Conservation (phyloP, 1,140 invertebrate species). For the Ceratosolen fusciceps region DNA sequence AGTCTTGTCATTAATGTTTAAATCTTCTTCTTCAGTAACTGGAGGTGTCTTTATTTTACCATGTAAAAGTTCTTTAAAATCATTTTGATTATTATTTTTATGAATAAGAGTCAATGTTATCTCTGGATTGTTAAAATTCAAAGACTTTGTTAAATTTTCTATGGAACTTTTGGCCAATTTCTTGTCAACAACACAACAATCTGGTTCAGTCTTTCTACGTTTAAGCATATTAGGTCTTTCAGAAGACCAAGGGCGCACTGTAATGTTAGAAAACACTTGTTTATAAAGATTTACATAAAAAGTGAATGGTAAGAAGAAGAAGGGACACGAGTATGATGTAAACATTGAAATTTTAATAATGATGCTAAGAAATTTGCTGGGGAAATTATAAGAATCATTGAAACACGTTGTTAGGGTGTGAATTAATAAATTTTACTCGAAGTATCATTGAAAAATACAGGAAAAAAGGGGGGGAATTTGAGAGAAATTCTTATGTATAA, state of each 20-base stretch:
- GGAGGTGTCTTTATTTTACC: conserved; percentile 17
- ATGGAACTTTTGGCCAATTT: conserved; percentile 16
- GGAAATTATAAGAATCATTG: not conserved
- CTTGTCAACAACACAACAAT: conserved; percentile 28
- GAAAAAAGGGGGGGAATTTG: not conserved
- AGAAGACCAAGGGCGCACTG: conserved; percentile 35
- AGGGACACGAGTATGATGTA: not conserved
- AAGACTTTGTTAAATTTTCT: conserved; percentile 47
- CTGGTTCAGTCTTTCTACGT: conserved; percentile 38
- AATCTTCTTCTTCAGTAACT: not conserved
- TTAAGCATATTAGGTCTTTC: conserved; percentile 45
- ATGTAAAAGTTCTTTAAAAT: conserved; percentile 22
- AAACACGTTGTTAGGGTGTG: not conserved
- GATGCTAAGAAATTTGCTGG: not conserved
- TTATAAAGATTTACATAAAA: not conserved
- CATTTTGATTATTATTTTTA: conserved; percentile 36
- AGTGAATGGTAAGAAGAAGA: not conserved
- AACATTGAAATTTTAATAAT: not conserved
- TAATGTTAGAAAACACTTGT: not conserved
- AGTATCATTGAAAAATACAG: not conserved
- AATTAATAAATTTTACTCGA: not conserved
- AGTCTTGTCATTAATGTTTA: not conserved
- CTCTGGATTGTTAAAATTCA: conserved; percentile 50
- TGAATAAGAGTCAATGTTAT: conserved; percentile 52
- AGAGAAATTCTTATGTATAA: not conserved